phyloP scores from a whole-genome alignment of 2,797 vertebrate genomes.

The Sebastes wilsoni region DNA sequence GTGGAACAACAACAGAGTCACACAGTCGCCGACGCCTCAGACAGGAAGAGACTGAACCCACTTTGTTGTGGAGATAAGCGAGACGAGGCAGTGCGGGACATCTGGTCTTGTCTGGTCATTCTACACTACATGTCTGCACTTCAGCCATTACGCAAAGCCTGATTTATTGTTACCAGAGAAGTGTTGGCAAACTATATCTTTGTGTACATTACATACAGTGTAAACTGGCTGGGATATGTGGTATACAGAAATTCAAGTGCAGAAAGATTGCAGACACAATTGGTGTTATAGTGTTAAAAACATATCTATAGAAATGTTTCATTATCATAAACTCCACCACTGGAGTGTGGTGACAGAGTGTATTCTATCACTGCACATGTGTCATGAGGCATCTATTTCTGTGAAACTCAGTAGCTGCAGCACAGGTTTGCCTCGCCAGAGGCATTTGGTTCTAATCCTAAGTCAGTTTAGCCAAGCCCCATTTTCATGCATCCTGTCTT shows the following conservation, averaged over 20 bases:
- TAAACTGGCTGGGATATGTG: neutral
- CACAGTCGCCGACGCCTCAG: conserved; percentile 5
- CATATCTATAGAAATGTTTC: neutral
- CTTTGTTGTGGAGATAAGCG: conserved; percentile 54
- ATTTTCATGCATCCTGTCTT: conserved; percentile 55
- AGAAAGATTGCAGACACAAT: neutral
- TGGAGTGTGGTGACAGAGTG: neutral
- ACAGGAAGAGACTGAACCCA: conserved; percentile 15
- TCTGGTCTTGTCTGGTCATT: conserved; percentile 15
- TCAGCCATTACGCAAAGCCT: neutral
- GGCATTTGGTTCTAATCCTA: conserved; percentile 55
- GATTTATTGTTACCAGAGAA: neutral
- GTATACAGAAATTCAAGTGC: neutral
- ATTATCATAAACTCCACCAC: neutral
- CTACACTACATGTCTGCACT: neutral
- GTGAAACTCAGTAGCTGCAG: conserved; percentile 25
- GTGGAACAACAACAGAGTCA: conserved; percentile 46
- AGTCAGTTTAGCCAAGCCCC: conserved; percentile 47
- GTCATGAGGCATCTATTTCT: conserved; percentile 31
- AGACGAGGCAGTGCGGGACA: conserved; percentile 2
- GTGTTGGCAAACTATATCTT: neutral
- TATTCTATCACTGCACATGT: neutral
- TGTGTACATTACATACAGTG: neutral
- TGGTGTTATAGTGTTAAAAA: neutral
- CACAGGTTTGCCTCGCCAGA: conserved; percentile 46